phyloP scores from a whole-genome alignment of 1,140 invertebrate genomes.

The Psilanteris sp. region DNA sequence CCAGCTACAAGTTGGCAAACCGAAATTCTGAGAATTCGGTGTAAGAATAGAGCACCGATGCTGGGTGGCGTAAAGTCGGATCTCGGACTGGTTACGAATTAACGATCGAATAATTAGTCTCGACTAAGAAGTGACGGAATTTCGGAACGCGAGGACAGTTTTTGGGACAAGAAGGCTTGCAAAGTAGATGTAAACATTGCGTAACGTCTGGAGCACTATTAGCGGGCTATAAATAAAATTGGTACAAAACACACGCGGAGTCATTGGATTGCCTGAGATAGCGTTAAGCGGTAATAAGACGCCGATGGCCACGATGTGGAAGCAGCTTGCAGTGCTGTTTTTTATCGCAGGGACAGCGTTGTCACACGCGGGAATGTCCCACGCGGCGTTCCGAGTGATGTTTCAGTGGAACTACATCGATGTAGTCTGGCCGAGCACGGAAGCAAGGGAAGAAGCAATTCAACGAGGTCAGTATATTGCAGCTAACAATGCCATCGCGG shows the following conservation, averaged over 20 bases:
- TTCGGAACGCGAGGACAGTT: no score
- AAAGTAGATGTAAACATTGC: slow-evolving; percentile 49
- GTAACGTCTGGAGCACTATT: slow-evolving; percentile 35
- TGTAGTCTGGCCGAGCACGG: slow-evolving; percentile 70
- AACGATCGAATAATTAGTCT: no score
- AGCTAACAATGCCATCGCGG: slow-evolving; percentile 83
- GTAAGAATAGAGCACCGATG: slow-evolving; percentile 43
- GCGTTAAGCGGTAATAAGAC: not conserved
- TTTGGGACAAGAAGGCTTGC: slow-evolving; percentile 7
- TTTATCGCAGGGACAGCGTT: slow-evolving; percentile 12
- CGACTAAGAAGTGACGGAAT: no score
- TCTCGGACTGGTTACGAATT: no score
- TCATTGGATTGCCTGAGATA: slow-evolving; percentile 1
- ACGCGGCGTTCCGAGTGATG: slow-evolving; percentile 78
- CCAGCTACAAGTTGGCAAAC: slow-evolving; percentile 43
- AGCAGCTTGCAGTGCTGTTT: slow-evolving; percentile 26
- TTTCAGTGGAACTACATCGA: slow-evolving; percentile 77
- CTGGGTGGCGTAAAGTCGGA: no score
- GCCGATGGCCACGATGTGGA: slow-evolving; percentile 18
- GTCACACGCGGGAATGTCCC: slow-evolving; percentile 29
- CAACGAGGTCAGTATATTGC: slow-evolving; percentile 81
- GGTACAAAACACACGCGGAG: slow-evolving; percentile 32
- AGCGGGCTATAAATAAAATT: slow-evolving; percentile 27
- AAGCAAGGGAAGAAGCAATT: slow-evolving; percentile 77
- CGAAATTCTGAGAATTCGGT: slow-evolving; percentile 38